phyloP scores from a whole-genome alignment of 1,140 invertebrate species.

The Psix sp. region DNA sequence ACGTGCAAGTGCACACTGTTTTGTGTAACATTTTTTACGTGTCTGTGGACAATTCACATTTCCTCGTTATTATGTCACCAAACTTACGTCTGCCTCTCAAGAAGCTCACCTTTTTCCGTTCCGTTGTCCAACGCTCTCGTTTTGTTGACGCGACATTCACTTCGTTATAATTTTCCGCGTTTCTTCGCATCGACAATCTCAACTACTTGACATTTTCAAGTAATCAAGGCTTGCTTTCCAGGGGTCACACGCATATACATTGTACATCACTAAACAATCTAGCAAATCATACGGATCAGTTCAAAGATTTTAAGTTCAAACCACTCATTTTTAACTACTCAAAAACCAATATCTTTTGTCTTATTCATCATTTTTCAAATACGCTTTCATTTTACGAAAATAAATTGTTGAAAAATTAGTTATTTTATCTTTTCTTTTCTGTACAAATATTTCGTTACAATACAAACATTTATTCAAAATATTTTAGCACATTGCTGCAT shows the following conservation, averaged over 20 bases:
- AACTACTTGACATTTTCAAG: slow-evolving; percentile 48
- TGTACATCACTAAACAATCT: too few relatives aligned
- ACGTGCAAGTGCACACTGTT: background rate
- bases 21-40: background rate
- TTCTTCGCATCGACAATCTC: slow-evolving; percentile 20
- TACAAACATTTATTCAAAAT: too few relatives aligned
- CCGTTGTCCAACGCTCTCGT: slow-evolving; percentile 10
- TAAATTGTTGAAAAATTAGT: too few relatives aligned
- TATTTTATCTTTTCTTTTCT: too few relatives aligned
- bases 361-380: too few relatives aligned
- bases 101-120: slow-evolving; percentile 25
- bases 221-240: slow-evolving; percentile 33
- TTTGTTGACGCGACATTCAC: slow-evolving; percentile 44
- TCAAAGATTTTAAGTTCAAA: too few relatives aligned
- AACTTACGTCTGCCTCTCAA: slow-evolving; percentile 34
- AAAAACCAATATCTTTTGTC: too few relatives aligned
- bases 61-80: slow-evolving; percentile 49
- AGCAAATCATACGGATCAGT: too few relatives aligned
- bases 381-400: too few relatives aligned
- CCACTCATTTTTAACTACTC: too few relatives aligned
- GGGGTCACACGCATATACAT: slow-evolving; percentile 13
- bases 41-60: slow-evolving; percentile 25
- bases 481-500: too few relatives aligned
- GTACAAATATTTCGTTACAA: too few relatives aligned
- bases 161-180: slow-evolving; percentile 36